A percentile compares a stretch with the other conserved stretches of the same genome.
These are phyloP conservation scores for Trididemnum nubilum DNA, from an alignment of 23 tunicate genomes.

Conservation along the genomic window DNA sequence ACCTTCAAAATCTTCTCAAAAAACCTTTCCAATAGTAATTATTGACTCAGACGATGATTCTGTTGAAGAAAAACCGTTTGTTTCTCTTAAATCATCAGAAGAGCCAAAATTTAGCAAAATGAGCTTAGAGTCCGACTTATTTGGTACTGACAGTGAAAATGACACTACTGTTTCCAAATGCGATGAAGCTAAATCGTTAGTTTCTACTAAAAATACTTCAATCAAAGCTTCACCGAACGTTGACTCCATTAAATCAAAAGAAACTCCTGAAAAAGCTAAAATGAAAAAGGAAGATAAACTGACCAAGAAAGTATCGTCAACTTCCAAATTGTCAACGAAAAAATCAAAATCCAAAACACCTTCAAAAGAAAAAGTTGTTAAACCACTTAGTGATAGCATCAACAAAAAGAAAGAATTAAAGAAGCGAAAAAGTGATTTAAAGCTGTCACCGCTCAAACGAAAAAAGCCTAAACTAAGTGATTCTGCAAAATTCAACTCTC, in stretches of 20 bases:
- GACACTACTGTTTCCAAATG: too few relatives aligned
- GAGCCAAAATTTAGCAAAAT: constrained; percentile 13
- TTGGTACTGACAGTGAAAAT: constrained; percentile 15
- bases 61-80: too few relatives aligned
- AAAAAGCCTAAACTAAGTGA: not conserved
- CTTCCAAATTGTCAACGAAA: not conserved
- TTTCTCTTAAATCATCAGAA: too few relatives aligned
- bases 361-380: not conserved
- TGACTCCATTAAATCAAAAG: too few relatives aligned
- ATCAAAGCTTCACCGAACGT: too few relatives aligned
- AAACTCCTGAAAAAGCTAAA: not conserved
- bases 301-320: not conserved
- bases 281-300: not conserved
- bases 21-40: too few relatives aligned
- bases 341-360: not conserved
- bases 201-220: too few relatives aligned
- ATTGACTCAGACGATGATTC: too few relatives aligned
- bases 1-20: too few relatives aligned
- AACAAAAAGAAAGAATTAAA: not conserved
- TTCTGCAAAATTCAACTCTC: too few relatives aligned
- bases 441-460: not conserved
- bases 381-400: too few relatives aligned
- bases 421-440: not conserved
- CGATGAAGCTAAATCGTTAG: not conserved
- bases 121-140: not conserved